Evolutionary conservation across 1,140 invertebrate species (phyloP), one percentile per base, ranked within the genome.

Genomic region (Sarcophaga peregrina): DNA sequence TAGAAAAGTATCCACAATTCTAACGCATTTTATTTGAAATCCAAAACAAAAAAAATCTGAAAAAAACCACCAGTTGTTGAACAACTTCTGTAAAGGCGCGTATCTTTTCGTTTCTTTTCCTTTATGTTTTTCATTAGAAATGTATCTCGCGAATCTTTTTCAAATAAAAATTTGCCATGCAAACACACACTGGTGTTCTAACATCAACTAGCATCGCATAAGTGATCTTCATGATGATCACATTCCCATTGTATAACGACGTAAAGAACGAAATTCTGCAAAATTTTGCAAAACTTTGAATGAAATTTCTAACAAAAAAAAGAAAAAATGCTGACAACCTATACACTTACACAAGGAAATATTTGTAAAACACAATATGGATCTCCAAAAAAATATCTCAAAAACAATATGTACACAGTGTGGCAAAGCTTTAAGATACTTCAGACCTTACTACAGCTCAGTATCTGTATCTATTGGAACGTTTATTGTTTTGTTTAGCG

Each of bases 401-500:
- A 37, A 37, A 37, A 37, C 25, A 37, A 37, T 37, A 37, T n/a
- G n/a, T 37, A 37, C 25, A 37, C 25, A 2, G 25, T 37, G 25
- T 37, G 25, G 25, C 25, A 37, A n/a, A 58, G 15, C 54, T 58
- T 58, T 58, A 13, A 58, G 54, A 58, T 58, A 58, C 54, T 58
- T 13, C 4, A 37, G 25, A 37, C 25, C 4, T 2, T 4, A 37
- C 25, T 37, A 37, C 25, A 37, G 25, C 25, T 37, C 25, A 37
- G 54, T n/a, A 58, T 58, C 13, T n/a, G 54, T 58, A 58, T 58
- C 54, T 58, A n/a, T 58, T 58, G n/a, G 54, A 58, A n/a, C 54
- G 54, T 58, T 58, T 58, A 58, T 58, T 58, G 54, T 58, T 15
- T 58, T 58, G 54, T 15, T 58, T 13, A 13, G 20, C 46, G 48